Evolutionary conservation across 1,140 invertebrate species (phyloP).

Genomic region (Propsilocerus akamusi): DNA sequence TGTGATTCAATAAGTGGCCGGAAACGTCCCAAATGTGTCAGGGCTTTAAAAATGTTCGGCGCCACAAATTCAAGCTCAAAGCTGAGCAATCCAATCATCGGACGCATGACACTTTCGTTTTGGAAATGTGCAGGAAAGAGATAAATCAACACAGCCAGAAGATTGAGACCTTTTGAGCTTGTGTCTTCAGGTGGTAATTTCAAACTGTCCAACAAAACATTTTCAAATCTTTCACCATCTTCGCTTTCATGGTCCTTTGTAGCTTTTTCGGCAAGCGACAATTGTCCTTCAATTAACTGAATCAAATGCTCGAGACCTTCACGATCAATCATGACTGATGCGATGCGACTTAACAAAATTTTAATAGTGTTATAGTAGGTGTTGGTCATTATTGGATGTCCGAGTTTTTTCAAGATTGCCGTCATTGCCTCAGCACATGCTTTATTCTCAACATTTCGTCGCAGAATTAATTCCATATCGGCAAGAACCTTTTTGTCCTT

Average conservation of each 20-base stretch:
- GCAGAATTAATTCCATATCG: constrained; percentile 71
- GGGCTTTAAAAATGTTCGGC: constrained; percentile 58
- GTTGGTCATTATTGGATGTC: constrained; percentile 85
- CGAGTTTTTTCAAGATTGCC: constrained; percentile 78
- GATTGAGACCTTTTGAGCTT: neutral
- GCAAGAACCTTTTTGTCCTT: constrained; percentile 57
- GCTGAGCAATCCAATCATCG: constrained; percentile 58
- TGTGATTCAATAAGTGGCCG: constrained; percentile 47
- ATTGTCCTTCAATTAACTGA: neutral
- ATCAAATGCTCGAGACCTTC: constrained; percentile 59
- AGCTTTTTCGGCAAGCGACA: neutral
- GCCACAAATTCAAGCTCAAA: constrained; percentile 69
- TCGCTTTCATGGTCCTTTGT: constrained; percentile 14
- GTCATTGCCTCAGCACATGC: constrained; percentile 66
- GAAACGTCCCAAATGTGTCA: constrained; percentile 77
- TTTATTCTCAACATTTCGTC: constrained; percentile 73
- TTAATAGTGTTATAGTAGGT: constrained; percentile 91
- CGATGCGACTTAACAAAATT: constrained; percentile 81
- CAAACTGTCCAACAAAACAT: neutral
- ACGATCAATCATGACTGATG: constrained; percentile 88
- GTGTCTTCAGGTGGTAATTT: neutral
- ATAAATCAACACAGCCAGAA: constrained; percentile 41
- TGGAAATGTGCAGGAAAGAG: constrained; percentile 88
- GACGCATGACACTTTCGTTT: constrained; percentile 61
- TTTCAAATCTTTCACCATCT: neutral